Evolutionary conservation across 92 coral and sea anemone species (phyloP).

Genomic region (Porites lobata): DNA sequence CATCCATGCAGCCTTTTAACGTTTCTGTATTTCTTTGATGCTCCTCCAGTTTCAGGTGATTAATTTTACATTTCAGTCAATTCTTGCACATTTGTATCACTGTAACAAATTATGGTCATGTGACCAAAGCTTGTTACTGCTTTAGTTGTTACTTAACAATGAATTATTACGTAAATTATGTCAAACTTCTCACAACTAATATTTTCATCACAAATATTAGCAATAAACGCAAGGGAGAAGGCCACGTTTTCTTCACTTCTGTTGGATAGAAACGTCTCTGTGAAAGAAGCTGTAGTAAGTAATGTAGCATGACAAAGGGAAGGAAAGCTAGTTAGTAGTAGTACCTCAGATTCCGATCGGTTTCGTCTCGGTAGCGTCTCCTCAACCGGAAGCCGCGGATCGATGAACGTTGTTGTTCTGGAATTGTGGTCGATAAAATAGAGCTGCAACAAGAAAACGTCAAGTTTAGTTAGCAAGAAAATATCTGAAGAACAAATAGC

Average conservation of each 20-base stretch:
- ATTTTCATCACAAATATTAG: background rate
- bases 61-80: no score
- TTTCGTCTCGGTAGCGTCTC: constrained; percentile 75
- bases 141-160: no score
- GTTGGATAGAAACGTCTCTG: background rate
- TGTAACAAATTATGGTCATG: no score
- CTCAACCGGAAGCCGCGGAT: constrained; percentile 95
- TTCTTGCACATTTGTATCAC: no score
- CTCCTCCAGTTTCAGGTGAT: no score
- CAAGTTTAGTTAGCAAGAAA: no score
- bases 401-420: constrained; percentile 96
- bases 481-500: no score
- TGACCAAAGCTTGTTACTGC: no score
- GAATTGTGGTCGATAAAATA: constrained; percentile 96
- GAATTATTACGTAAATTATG: no score
- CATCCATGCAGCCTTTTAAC: no score
- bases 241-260: background rate
- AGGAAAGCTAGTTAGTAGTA: background rate
- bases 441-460: constrained; percentile 56
- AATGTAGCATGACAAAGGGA: background rate
- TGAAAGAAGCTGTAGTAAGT: background rate
- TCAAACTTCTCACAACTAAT: background rate
- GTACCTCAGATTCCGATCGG: constrained; percentile 82
- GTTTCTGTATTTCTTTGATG: no score
- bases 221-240: background rate